Percentiles rank a stretch among this genome's conserved stretches.
Conservation (phyloP, 1,140 invertebrate genomes). For the Mizuhopecten yessoensis region DNA sequence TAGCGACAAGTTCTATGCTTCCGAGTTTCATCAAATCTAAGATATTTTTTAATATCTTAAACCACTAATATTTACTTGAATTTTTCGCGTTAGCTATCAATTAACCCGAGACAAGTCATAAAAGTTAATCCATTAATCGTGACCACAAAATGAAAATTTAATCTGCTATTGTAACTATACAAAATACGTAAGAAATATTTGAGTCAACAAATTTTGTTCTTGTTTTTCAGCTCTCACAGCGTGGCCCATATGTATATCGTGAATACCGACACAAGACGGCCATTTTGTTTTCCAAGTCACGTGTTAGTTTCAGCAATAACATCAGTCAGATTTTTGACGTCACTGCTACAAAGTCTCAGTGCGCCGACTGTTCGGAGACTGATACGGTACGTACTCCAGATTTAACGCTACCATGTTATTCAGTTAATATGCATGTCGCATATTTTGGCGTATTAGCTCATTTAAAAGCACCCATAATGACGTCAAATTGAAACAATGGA, state of each 20-base stretch:
- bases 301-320: slow-evolving; percentile 33
- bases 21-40: neutral
- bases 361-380: neutral
- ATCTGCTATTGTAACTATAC: no score
- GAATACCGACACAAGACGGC: neutral
- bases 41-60: neutral
- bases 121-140: no score
- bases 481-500: no score
- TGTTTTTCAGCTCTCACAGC: neutral
- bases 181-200: no score
- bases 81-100: neutral
- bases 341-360: neutral
- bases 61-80: neutral
- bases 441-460: no score
- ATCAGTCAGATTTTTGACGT: slow-evolving; percentile 27
- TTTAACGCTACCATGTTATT: no score
- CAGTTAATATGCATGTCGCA: no score
- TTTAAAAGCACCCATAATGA: no score
- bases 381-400: neutral
- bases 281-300: slow-evolving; percentile 25
- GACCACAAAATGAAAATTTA: no score
- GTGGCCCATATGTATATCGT: neutral
- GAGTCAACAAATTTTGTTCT: neutral
- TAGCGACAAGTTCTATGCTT: neutral
- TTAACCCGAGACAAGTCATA: neutral